phyloP scores from a whole-genome alignment of 2,888 invertebrate species.

The Phragmatobia fuliginosa region DNA sequence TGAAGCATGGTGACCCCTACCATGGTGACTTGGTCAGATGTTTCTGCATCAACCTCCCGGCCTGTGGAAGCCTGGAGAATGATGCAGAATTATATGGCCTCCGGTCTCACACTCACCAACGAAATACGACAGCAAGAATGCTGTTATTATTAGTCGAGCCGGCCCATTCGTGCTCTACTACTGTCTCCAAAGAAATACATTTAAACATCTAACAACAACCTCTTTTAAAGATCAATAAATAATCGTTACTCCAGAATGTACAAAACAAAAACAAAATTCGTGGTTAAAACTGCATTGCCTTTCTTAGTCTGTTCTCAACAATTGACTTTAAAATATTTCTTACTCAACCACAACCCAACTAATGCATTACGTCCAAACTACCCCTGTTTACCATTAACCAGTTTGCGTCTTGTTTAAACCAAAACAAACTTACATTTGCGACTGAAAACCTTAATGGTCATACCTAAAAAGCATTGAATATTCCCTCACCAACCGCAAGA shows the following conservation, averaged over 20 bases:
- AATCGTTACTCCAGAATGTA: background rate
- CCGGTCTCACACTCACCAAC: too few relatives aligned
- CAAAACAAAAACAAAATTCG: background rate
- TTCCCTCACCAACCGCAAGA: conserved; percentile 28
- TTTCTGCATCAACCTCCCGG: too few relatives aligned
- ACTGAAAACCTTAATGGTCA: conserved; percentile 17
- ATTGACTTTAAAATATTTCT: conserved; percentile 33
- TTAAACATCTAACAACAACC: too few relatives aligned
- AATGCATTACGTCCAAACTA: conserved; percentile 53
- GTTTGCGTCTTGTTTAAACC: conserved; percentile 44
- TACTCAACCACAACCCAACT: conserved; percentile 39
- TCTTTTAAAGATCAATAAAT: background rate
- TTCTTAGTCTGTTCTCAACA: background rate
- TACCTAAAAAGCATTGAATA: conserved; percentile 5
- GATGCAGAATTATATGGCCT: too few relatives aligned
- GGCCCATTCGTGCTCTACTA: too few relatives aligned
- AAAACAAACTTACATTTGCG: conserved; percentile 29
- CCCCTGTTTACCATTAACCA: conserved; percentile 53
- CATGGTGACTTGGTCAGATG: too few relatives aligned
- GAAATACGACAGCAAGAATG: too few relatives aligned
- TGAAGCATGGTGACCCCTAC: too few relatives aligned
- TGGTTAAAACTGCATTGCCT: background rate
- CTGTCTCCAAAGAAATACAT: too few relatives aligned
- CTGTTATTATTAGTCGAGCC: too few relatives aligned
- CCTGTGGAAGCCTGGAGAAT: too few relatives aligned